Percentiles rank a stretch among this genome's conserved stretches.
phyloP scores from a whole-genome alignment of 2,113 vertebrate species.

The Varanus salvator region DNA sequence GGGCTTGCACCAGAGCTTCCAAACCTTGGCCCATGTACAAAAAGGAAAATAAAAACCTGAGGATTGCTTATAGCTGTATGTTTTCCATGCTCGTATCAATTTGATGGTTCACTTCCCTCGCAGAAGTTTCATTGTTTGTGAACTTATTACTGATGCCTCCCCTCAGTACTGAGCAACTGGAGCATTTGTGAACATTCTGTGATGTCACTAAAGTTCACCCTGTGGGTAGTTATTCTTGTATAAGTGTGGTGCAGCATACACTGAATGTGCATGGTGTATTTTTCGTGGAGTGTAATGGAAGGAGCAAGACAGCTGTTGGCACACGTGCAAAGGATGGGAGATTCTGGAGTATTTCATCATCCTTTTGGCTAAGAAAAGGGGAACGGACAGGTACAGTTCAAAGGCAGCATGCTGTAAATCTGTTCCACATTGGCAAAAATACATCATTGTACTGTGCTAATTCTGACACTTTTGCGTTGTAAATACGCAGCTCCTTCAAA shows the following conservation, averaged over 20 bases:
- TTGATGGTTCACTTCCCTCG: background rate
- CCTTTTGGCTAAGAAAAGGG: slow-evolving; percentile 67
- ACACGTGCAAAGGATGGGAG: slow-evolving; percentile 42
- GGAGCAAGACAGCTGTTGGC: slow-evolving; percentile 33
- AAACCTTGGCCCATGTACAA: background rate
- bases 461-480: slow-evolving; percentile 69
- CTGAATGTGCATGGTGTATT: slow-evolving; percentile 4
- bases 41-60: background rate
- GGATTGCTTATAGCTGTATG: background rate
- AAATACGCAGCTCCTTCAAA: slow-evolving; percentile 72
- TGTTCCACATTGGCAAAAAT: slow-evolving; percentile 68
- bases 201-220: background rate
- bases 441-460: slow-evolving; percentile 69
- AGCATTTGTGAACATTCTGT: background rate
- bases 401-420: slow-evolving; percentile 61
- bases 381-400: slow-evolving; percentile 73
- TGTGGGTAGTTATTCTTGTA: background rate
- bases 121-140: background rate
- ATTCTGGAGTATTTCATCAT: slow-evolving; percentile 69
- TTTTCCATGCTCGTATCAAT: background rate
- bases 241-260: background rate
- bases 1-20: too few species aligned
- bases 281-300: background rate
- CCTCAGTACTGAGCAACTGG: background rate
- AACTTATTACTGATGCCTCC: background rate